phyloP scores from a whole-genome alignment of 23 tunicate species.

The Ascidia mentula region DNA sequence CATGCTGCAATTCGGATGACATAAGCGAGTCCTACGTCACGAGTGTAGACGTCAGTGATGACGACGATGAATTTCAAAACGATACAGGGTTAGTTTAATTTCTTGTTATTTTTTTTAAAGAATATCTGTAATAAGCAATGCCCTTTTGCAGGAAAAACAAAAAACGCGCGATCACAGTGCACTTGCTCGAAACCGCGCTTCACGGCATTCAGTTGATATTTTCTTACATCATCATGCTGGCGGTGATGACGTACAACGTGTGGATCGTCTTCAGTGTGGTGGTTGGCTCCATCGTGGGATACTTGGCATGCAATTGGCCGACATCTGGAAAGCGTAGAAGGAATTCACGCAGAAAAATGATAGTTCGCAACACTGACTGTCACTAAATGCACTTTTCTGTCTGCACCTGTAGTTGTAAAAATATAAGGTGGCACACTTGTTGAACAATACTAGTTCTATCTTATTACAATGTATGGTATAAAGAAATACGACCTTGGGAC shows the following conservation, averaged over 20 bases:
- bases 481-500: too few species aligned
- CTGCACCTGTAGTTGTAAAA: too few species aligned
- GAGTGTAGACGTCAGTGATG: neutral
- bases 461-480: too few species aligned
- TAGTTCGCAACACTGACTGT: constrained; percentile 10
- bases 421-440: too few species aligned
- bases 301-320: constrained; percentile 23
- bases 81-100: neutral
- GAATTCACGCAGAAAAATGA: neutral
- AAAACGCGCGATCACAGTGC: neutral
- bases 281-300: constrained; percentile 8
- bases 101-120: neutral
- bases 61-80: neutral
- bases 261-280: constrained; percentile 11
- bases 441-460: too few species aligned
- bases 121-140: too few species aligned
- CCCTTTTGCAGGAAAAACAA: neutral
- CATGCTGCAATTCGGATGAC: neutral
- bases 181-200: constrained; percentile 15
- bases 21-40: neutral
- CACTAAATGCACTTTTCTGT: neutral
- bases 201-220: constrained; percentile 28
- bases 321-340: neutral
- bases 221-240: constrained; percentile 45
- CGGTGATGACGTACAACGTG: constrained; percentile 56